These are phyloP conservation scores for Microtus oregoni DNA, from an alignment of 2,113 vertebrate species.

Conservation along the genomic window DNA sequence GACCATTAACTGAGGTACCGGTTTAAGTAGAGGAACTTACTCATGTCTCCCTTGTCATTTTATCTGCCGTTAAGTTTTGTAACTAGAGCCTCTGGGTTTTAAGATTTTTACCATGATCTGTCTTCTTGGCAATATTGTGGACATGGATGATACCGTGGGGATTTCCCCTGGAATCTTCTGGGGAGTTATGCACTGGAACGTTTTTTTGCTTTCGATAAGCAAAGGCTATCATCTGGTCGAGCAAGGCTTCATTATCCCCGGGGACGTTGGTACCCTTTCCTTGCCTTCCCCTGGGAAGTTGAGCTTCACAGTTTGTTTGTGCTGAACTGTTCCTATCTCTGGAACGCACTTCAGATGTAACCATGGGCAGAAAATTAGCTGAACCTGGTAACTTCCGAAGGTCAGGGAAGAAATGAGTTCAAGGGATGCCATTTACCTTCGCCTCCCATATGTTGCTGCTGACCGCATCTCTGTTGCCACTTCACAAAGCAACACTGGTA, in stretches of 20 bases:
- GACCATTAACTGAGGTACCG: neutral
- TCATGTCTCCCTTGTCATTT: slow-evolving; percentile 36
- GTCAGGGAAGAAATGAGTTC: slow-evolving; percentile 76
- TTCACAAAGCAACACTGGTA: neutral
- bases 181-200: neutral
- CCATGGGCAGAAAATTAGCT: slow-evolving; percentile 71
- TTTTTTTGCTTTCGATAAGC: neutral
- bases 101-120: neutral
- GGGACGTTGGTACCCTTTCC: neutral
- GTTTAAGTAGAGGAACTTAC: slow-evolving; percentile 41
- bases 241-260: slow-evolving; percentile 59
- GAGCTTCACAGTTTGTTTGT: slow-evolving; percentile 14
- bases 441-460: neutral
- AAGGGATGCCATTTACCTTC: slow-evolving; percentile 62
- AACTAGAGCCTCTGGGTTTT: neutral
- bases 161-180: neutral
- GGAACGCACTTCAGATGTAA: slow-evolving; percentile 42
- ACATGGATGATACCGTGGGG: neutral
- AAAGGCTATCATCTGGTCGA: neutral
- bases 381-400: slow-evolving; percentile 69
- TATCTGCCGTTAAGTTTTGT: neutral
- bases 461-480: neutral
- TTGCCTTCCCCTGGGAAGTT: slow-evolving; percentile 45
- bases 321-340: slow-evolving; percentile 54
- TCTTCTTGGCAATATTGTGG: neutral